Evolutionary conservation across 2,113 vertebrate species (phyloP).

Genomic region (Cyanoderma ruficeps): DNA sequence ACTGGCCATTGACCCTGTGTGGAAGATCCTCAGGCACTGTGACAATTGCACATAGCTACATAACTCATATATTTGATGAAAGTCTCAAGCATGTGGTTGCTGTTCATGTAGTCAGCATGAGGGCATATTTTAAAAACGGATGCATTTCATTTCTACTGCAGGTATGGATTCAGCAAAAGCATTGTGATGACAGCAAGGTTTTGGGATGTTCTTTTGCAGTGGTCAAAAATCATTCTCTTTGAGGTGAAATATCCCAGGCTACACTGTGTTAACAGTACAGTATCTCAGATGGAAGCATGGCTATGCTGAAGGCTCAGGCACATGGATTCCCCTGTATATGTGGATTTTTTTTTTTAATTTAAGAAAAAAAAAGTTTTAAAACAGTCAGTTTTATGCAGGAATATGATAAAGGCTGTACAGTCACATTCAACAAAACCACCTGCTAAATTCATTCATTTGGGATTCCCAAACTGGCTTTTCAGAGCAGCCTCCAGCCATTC

Average conservation of each 20-base stretch:
- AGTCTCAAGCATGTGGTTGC: neutral
- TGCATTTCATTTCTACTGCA: neutral
- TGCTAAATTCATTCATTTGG: neutral
- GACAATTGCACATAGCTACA: neutral
- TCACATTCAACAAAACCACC: neutral
- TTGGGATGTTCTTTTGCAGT: neutral
- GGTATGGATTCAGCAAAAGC: neutral
- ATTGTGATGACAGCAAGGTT: neutral
- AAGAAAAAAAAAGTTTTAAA: neutral
- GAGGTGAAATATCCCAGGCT: neutral
- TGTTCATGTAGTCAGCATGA: neutral
- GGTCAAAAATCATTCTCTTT: neutral
- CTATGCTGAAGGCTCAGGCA: neutral
- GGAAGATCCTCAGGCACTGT: neutral
- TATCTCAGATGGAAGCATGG: neutral
- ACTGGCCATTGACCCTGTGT: neutral
- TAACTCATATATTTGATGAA: neutral
- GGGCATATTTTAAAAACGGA: neutral
- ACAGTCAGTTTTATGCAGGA: neutral
- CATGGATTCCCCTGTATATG: neutral
- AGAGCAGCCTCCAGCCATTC: neutral
- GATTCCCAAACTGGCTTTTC: neutral
- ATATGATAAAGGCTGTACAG: neutral
- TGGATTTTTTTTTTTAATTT: neutral
- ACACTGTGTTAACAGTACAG: neutral